Evolutionary conservation across 2,797 vertebrate species (phyloP), one percentile per base, ranked within the genome.

Genomic region (Takifugu rubripes): DNA sequence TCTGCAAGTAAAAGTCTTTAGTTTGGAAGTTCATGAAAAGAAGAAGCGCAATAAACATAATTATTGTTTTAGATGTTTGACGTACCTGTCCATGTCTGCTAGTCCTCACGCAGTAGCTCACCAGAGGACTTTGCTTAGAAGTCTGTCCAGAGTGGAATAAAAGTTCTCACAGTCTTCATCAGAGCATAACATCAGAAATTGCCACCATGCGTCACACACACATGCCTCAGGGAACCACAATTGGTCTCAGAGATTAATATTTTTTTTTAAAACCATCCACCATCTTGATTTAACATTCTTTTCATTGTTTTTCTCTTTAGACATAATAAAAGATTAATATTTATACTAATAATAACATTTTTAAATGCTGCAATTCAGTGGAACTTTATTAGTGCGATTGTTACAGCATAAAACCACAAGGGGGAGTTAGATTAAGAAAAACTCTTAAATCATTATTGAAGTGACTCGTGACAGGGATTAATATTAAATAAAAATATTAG

Each of bases 31-130:
- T 43, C 8, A 2, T 46, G 21, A 3, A n/a, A 14, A 33, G 27
- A n/a, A 12, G 2, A 49, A 25, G 42, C 3, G 3, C 9, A 33
- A 31, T 31, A 8, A 25, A n/a, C 16, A 11, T 52, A 40, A 6
- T 14, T 7, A 6, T 1, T n/a, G 16, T n/a, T n/a, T 46, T 21
- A 51, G 24, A 25, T n/a, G 25, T 17, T 47, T 1, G 31, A 55
- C 25, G 66, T 84, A 91, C 88, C 87, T 77, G 21, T 77, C 70
- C 89, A 89, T 90, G 25, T 79, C 72, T 73, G 66, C 70, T 64
- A 51, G 52, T 66, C 58, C 54, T 60, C 56, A 70, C 25, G 27
- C 25, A 21, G 53, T 31, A 36, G 44, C 12, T 42, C 25, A 46
- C 43, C 17, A 3, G 16, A 68, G 66, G 52, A 68, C 54, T 54